Conservation (phyloP, 2,888 invertebrate genomes). For the Drosophila neonasuta region DNA sequence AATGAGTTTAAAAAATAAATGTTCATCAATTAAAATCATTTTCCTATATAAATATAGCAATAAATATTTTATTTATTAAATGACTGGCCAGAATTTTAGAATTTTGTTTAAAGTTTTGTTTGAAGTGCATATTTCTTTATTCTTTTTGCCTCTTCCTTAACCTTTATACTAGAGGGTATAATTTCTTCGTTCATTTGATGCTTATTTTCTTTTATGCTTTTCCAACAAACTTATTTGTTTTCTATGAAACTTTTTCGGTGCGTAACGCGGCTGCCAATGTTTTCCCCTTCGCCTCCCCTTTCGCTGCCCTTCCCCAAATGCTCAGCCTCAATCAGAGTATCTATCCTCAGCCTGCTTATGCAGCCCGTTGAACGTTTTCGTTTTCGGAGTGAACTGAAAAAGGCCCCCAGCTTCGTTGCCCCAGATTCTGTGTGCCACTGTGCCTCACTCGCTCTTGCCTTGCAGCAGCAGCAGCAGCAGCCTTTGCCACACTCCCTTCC, state of each 20-base stretch:
- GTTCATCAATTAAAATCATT: no score
- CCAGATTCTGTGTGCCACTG: constrained; percentile 66
- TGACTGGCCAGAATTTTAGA: no score
- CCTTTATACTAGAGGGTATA: not conserved
- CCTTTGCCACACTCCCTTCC: constrained; percentile 10
- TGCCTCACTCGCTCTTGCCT: constrained; percentile 13
- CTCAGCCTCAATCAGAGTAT: constrained; percentile 4
- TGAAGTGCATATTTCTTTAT: not conserved
- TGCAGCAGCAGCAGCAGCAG: constrained; percentile 2
- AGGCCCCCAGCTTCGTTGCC: constrained; percentile 78
- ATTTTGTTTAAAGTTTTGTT: no score
- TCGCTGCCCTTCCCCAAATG: not conserved
- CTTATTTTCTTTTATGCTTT: constrained; percentile 25
- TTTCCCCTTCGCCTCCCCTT: constrained; percentile 1
- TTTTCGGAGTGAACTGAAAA: constrained; percentile 35
- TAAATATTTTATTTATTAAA: no score
- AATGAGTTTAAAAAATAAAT: no score
- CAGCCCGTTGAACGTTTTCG: constrained; percentile 55
- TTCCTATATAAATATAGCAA: no score
- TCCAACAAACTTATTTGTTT: constrained; percentile 53
- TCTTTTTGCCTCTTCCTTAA: not conserved
- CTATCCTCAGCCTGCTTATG: constrained; percentile 66
- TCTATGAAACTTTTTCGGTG: constrained; percentile 63
- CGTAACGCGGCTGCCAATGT: constrained; percentile 59
- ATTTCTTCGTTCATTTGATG: not conserved